Evolutionary conservation across 2,113 vertebrate genomes (phyloP).

Genomic region (Perccottus glenii): DNA sequence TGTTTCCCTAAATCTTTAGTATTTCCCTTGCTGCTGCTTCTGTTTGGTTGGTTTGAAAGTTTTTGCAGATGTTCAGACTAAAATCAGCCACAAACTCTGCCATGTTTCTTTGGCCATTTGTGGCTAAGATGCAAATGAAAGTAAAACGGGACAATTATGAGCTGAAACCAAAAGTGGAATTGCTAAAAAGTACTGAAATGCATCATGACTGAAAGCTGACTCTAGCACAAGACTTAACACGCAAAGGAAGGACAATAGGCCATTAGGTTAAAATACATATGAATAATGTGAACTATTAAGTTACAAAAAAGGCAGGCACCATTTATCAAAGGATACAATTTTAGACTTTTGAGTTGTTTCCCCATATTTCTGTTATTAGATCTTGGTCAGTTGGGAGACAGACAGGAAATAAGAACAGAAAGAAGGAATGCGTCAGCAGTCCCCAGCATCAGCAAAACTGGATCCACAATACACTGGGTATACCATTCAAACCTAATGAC

Average conservation of each 20-base stretch:
- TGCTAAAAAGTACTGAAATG: background rate
- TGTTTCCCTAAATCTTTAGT: conserved; percentile 30
- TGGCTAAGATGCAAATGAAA: no score
- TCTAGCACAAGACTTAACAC: no score
- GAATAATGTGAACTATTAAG: background rate
- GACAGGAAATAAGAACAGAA: background rate
- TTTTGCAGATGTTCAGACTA: conserved; percentile 56
- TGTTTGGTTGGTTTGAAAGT: conserved; percentile 3
- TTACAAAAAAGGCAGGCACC: background rate
- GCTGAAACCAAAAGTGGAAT: background rate
- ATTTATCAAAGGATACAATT: background rate
- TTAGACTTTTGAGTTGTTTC: background rate
- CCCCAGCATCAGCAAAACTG: background rate
- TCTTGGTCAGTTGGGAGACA: background rate
- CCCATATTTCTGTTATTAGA: background rate
- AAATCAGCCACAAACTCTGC: conserved; percentile 24
- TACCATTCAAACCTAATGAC: no score
- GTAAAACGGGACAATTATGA: no score
- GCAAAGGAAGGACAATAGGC: background rate
- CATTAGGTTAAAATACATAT: background rate
- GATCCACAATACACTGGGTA: background rate
- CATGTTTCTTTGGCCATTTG: background rate
- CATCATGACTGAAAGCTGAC: background rate
- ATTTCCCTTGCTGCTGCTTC: conserved; percentile 8
- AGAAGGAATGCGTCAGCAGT: background rate